Evolutionary conservation across 2,113 vertebrate genomes (phyloP).

Genomic region (Bubalus kerabau): DNA sequence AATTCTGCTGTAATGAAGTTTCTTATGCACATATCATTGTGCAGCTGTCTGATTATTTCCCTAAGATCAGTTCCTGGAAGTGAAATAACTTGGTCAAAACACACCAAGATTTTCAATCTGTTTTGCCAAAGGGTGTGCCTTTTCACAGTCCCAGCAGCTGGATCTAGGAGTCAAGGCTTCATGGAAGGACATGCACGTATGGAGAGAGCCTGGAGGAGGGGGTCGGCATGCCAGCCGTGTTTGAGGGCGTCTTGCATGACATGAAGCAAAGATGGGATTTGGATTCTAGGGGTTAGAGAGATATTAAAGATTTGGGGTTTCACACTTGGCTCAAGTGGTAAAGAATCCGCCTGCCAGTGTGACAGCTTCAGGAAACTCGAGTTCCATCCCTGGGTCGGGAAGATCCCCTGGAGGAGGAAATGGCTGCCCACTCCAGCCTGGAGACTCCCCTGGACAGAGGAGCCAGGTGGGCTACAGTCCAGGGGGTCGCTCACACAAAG

Average conservation of each 20-base stretch:
- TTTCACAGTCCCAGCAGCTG: background rate
- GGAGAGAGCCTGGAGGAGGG: background rate
- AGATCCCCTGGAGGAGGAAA: background rate
- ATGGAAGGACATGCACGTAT: fast-evolving
- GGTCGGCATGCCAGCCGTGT: background rate
- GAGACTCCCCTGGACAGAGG: background rate
- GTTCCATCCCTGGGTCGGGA: background rate
- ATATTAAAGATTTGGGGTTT: background rate
- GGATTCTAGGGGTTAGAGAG: background rate
- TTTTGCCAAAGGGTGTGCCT: background rate
- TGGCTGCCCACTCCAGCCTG: background rate
- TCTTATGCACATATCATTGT: background rate
- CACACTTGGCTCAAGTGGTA: background rate
- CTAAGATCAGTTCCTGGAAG: constrained; percentile 4
- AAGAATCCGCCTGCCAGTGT: background rate
- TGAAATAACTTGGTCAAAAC: background rate
- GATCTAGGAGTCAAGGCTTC: background rate
- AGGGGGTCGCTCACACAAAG: background rate
- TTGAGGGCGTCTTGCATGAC: background rate
- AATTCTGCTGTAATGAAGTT: background rate
- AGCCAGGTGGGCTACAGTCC: background rate
- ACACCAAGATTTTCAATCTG: background rate
- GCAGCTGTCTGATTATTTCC: background rate
- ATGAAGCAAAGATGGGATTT: background rate
- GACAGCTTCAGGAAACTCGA: background rate